Conservation (phyloP, 2,797 vertebrate species). For the Falco naumanni region DNA sequence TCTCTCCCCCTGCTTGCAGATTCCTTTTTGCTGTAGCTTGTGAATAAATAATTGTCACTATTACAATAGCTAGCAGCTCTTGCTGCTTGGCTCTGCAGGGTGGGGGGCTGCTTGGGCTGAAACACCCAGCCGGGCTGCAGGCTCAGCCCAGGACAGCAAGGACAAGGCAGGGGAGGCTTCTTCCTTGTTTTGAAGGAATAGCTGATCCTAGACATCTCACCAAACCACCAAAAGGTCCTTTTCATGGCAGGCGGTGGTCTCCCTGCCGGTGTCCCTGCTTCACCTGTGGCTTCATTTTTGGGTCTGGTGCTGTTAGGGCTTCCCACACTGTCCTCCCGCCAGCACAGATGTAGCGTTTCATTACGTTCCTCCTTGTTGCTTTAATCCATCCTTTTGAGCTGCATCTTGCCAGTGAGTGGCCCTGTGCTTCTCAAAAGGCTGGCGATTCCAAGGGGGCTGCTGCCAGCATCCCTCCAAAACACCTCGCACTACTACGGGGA, state of each 20-base stretch:
- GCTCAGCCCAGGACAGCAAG: not conserved
- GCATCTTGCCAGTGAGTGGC: not conserved
- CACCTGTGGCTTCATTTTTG: not conserved
- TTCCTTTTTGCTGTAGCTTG: constrained; percentile 20
- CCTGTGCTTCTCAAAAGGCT: not conserved
- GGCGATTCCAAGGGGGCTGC: not conserved
- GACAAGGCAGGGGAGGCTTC: not conserved
- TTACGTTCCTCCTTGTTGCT: not conserved
- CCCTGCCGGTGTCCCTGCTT: not conserved
- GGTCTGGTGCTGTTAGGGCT: no score
- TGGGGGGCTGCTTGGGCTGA: not conserved
- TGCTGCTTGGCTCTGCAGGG: not conserved
- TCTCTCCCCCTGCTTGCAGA: not conserved
- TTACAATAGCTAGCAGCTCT: not conserved
- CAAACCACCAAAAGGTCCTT: not conserved
- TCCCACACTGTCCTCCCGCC: not conserved
- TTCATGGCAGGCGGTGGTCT: not conserved
- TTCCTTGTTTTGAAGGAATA: not conserved
- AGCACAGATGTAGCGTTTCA: not conserved
- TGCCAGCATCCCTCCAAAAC: not conserved
- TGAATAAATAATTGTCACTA: not conserved
- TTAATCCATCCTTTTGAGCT: not conserved
- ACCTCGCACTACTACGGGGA: accelerated
- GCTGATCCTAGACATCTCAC: not conserved
- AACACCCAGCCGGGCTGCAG: not conserved